Conservation (phyloP, 1,140 invertebrate species). For the Papilio glaucus region DNA sequence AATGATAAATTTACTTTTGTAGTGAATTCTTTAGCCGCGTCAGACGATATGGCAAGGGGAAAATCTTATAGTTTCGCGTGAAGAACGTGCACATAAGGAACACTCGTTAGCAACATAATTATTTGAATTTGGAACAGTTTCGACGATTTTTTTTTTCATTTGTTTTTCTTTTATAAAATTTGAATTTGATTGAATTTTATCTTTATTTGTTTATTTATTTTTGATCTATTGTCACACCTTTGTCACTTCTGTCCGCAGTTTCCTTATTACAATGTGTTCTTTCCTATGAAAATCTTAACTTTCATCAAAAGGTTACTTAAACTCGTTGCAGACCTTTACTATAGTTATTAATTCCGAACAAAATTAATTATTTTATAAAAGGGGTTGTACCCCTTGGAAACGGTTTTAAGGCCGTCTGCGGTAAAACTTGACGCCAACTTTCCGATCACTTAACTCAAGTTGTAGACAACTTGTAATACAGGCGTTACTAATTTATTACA, state of each 20-base stretch:
- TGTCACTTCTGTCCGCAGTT: neutral
- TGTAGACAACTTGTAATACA: constrained; percentile 3
- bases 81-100: no score
- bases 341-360: neutral
- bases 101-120: no score
- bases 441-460: neutral
- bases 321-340: neutral
- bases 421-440: neutral
- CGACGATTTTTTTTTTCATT: no score
- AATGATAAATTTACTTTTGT: no score
- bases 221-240: no score
- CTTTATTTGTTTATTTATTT: no score
- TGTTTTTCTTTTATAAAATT: no score
- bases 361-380: constrained; percentile 8
- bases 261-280: neutral
- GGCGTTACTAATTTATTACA: neutral
- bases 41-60: no score
- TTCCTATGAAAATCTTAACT: neutral
- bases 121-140: no score
- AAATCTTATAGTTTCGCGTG: no score
- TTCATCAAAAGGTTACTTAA: neutral
- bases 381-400: neutral
- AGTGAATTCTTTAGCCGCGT: no score
- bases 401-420: neutral
- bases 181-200: no score